Conservation (phyloP, 2,888 invertebrate species). For the Cheilosia grossa region DNA sequence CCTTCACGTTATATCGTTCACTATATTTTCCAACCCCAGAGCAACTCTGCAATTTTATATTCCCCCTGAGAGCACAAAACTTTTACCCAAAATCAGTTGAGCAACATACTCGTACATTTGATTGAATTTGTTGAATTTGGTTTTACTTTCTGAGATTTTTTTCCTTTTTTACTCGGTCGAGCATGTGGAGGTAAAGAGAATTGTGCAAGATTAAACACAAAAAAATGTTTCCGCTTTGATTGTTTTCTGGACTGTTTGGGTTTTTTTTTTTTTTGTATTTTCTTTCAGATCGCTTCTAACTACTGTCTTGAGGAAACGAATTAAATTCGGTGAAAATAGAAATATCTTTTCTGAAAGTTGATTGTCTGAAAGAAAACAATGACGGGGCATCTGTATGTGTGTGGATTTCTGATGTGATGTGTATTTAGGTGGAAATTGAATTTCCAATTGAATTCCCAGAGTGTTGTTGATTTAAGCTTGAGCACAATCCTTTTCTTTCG, state of each 20-base stretch:
- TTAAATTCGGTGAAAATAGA: slow-evolving; percentile 55
- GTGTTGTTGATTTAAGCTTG: slow-evolving; percentile 67
- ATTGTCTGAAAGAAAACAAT: slow-evolving; percentile 63
- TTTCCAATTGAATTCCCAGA: slow-evolving; percentile 71
- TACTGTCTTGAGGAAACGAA: slow-evolving; percentile 36
- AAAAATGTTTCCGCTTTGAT: slow-evolving; percentile 27
- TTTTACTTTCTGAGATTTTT: slow-evolving; percentile 14
- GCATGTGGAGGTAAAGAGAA: slow-evolving; percentile 57
- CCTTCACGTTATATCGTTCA: no score
- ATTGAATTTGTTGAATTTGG: slow-evolving; percentile 38
- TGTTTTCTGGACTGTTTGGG: slow-evolving; percentile 30
- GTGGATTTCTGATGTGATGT: slow-evolving; percentile 63
- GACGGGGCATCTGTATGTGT: slow-evolving; percentile 52
- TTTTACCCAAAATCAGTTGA: slow-evolving; percentile 27
- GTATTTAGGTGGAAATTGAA: slow-evolving; percentile 72
- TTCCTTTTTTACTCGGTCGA: slow-evolving; percentile 14
- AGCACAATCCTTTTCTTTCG: slow-evolving; percentile 62
- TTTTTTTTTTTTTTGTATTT: not conserved
- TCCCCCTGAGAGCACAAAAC: not conserved
- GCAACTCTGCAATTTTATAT: not conserved
- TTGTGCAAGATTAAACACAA: slow-evolving; percentile 42
- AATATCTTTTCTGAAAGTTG: slow-evolving; percentile 47
- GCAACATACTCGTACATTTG: slow-evolving; percentile 20
- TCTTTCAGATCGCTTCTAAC: slow-evolving; percentile 14
- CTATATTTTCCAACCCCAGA: no score